phyloP scores from a whole-genome alignment of 1,140 invertebrate species.

The Sweltsa coloradensis region DNA sequence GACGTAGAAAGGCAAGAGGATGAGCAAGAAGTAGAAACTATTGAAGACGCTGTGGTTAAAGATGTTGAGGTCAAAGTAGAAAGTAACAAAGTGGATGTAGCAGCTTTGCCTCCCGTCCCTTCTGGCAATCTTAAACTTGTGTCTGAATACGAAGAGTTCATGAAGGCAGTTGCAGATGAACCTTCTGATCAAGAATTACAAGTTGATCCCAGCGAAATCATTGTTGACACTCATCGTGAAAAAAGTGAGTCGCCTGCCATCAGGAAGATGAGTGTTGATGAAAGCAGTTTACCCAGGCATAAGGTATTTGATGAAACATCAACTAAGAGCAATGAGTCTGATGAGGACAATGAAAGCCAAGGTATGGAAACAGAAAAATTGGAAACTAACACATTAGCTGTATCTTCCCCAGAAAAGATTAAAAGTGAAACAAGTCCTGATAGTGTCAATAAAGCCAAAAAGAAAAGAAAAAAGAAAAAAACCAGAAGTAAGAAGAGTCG shows the following conservation, averaged over 20 bases:
- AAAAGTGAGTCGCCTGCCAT: not conserved
- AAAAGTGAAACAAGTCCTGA: not conserved
- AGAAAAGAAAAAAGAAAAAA: conserved; percentile 2
- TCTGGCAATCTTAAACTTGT: conserved; percentile 9
- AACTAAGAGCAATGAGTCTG: not conserved
- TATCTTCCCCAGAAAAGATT: not conserved
- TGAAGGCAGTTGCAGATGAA: conserved; percentile 11
- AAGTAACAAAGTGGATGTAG: no score
- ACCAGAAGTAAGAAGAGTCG: not conserved
- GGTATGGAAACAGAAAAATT: not conserved
- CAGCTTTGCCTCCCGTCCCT: no score
- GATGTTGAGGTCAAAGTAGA: no score
- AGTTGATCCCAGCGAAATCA: no score
- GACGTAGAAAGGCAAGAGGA: no score
- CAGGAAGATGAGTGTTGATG: not conserved
- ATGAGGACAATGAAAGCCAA: not conserved
- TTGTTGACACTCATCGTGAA: no score
- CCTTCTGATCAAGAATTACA: not conserved
- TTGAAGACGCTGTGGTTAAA: no score
- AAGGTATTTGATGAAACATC: not conserved
- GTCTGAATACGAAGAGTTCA: conserved; percentile 11
- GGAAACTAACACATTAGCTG: not conserved
- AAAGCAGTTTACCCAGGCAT: not conserved
- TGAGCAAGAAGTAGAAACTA: no score
- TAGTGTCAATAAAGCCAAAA: not conserved